A percentile compares a stretch with the other conserved stretches of the same genome.
phyloP scores from a whole-genome alignment of 2,797 vertebrate species.

The Denticeps clupeoides region DNA sequence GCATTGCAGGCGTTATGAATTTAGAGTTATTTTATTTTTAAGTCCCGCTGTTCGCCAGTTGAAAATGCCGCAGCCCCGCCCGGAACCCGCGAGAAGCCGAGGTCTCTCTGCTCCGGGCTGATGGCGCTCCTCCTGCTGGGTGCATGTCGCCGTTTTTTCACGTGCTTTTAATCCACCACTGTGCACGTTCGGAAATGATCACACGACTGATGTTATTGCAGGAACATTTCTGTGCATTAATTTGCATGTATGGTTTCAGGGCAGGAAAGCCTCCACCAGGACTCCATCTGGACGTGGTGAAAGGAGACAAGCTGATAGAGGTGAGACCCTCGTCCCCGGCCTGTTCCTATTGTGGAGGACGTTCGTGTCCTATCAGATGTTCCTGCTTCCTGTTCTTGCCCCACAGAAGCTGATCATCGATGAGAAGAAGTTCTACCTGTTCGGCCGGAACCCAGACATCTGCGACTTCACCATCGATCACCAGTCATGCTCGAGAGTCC shows the following conservation, averaged over 20 bases:
- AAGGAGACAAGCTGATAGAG: constrained; percentile 81
- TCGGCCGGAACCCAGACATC: constrained; percentile 78
- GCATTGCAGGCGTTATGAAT: background rate
- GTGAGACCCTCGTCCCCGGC: constrained; percentile 48
- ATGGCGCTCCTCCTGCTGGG: no score
- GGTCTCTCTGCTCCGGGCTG: no score
- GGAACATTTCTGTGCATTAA: no score
- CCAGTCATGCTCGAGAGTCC: constrained; percentile 79
- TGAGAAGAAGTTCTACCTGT: constrained; percentile 84
- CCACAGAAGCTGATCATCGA: constrained; percentile 80
- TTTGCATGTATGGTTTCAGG: constrained; percentile 48
- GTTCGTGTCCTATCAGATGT: no score
- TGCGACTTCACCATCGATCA: constrained; percentile 84
- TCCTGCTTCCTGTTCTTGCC: constrained; percentile 20
- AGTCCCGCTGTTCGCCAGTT: no score
- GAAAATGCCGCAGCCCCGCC: no score
- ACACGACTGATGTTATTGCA: no score
- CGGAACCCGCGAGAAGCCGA: no score
- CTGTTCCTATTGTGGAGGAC: background rate
- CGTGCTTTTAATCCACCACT: no score
- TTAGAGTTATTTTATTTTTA: background rate
- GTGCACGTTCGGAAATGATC: no score
- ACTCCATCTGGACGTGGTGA: constrained; percentile 78
- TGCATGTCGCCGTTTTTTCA: no score
- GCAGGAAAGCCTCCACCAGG: constrained; percentile 75